Evolutionary conservation across 2,113 vertebrate genomes (phyloP), one percentile per base, ranked within the genome.

Genomic region (Columbina picui): DNA sequence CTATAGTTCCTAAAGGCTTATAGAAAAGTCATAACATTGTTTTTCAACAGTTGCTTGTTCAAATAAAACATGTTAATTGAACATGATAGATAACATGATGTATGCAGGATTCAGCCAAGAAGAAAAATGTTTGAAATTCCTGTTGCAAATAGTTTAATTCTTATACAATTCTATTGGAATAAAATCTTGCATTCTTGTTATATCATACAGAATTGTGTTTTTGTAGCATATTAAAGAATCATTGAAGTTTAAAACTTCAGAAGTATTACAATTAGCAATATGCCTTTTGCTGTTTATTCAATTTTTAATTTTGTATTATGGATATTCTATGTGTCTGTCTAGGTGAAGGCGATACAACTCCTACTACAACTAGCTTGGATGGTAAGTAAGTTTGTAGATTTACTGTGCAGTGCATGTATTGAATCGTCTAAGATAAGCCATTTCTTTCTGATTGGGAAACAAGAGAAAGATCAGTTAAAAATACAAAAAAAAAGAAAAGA

Each of bases 331-430:
- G 45, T 96, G 29, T 96, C 93, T 97, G 55, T 95, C 68, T 94
- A 98, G 98, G 98, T 97, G 98, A 98, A 97, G 98, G 98, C 38
- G 98, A 98, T 89, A 97, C 97, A 55, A 98, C 97, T 69, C 97
- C 98, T 77, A 94, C 97, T 49, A 97, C 98, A 84, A 93, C 94
- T 69, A 98, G 77, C 61, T 93, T 98, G 69, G 98, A 98, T 74
- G 96, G 98, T 98, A 96, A 98, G 98, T 97, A 90, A 87, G 25
- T 52, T 80, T 96, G 26, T 36, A 41, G 16, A 43, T 64, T 15
- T n/a, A 59, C 32, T 81, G 7, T 52, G 23, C 12, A 32, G 9
- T 52, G 34, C 21, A 63, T 36, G 13, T 67, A 41, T 39, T 53
- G 7, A 29, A 30, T 77, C n/a, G 12, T 64, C 10, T 75, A 61